Evolutionary conservation across 2,797 vertebrate genomes (phyloP), one percentile per base, ranked within the genome.

Genomic region (Masticophis lateralis): DNA sequence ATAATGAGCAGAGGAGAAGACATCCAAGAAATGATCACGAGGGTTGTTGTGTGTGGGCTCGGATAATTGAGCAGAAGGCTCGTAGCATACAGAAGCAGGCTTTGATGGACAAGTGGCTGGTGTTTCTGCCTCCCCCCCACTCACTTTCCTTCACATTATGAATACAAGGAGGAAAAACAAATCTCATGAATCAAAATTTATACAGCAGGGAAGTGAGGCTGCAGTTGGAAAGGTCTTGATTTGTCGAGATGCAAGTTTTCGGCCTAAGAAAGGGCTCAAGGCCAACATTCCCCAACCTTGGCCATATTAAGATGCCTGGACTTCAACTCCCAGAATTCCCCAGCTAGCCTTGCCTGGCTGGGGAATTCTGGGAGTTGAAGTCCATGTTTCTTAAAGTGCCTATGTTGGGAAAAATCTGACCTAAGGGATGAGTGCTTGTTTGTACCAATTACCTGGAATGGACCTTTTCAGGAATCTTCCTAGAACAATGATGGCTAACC

Each of bases 61-160:
- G 51, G 93, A 79, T 86, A 86, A 69, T 16, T 2, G 0, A 8
- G 18, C 14, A 86, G 53, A 66, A 6, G 1, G 0, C 5, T 20
- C 55, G 87, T 83, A 91, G 69, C 94, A 66, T 69, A 37, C 8
- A 16, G 27, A 57, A 2, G 1, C 60, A 51, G 51, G 51, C 51
- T 37, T 28, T 7, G 0, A 0, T 10, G 43, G 56, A 69, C 13
- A 9, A 0, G 0, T 0, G 56, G 22, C 69, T 3, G 6, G 8
- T 8, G 20, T 87, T 86, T 18, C n/a, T 66, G 27, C 1, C 28
- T 27, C 60, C 7, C 47, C 69, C 55, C 37, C 5, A 32, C 11
- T 12, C 9, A 0, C 55, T 22, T 13, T 1, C 79, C 69, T 69
- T 12, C 55, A 14, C 43, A 63, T 55, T 90, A 37, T 11, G 27